A percentile compares a stretch with the other conserved stretches of the same genome.
These are phyloP conservation scores for Cryptoprocta ferox DNA, from an alignment of 2,797 vertebrate genomes.

Conservation along the genomic window DNA sequence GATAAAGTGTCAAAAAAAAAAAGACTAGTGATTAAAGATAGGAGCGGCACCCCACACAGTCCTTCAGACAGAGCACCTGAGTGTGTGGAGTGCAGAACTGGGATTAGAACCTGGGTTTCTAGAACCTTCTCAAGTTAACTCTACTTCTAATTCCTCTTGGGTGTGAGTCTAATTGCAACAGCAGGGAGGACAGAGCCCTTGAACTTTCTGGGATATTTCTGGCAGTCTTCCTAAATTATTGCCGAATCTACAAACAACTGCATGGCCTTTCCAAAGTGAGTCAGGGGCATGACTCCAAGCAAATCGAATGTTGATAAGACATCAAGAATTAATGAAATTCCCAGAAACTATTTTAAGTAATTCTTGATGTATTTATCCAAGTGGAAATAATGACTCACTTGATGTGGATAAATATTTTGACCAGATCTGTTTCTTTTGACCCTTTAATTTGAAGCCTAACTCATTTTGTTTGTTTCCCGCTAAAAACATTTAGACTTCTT, in stretches of 20 bases:
- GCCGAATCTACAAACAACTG: background rate
- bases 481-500: constrained; percentile 20
- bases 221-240: background rate
- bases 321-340: background rate
- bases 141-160: too few species aligned
- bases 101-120: background rate
- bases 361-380: constrained; percentile 24
- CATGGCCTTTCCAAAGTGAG: background rate
- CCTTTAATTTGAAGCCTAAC: constrained; percentile 18
- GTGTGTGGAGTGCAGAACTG: background rate
- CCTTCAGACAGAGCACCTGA: background rate
- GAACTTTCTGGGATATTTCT: background rate
- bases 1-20: background rate
- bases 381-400: background rate
- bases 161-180: background rate
- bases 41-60: background rate
- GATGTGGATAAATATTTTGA: constrained; percentile 34
- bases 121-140: background rate
- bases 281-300: background rate
- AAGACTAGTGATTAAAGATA: background rate
- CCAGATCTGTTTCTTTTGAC: constrained; percentile 29
- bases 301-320: background rate
- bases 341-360: background rate
- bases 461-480: constrained; percentile 11
- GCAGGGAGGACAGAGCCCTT: too few species aligned